A percentile compares a stretch with the other conserved stretches of the same genome.
These are phyloP conservation scores for Parnassius apollo DNA, from an alignment of 2,888 invertebrate genomes.

Conservation along the genomic window DNA sequence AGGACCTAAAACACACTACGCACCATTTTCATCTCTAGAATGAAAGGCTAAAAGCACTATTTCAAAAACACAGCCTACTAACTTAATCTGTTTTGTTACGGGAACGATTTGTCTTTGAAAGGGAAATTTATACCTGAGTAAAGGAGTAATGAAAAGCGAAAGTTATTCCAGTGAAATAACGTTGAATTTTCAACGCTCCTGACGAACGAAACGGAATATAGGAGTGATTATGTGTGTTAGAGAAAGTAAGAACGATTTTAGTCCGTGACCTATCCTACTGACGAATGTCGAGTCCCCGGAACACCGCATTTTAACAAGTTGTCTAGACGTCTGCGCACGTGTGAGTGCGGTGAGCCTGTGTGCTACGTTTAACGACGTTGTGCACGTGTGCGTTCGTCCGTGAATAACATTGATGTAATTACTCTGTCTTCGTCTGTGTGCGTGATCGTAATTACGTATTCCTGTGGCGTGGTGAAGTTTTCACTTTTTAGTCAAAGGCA, in stretches of 20 bases:
- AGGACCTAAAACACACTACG: conserved; percentile 45
- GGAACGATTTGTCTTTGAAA: conserved; percentile 61
- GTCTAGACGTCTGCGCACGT: conserved; percentile 68
- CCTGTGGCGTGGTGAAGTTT: conserved; percentile 34
- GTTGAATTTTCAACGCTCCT: conserved; percentile 39
- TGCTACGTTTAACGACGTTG: conserved; percentile 25
- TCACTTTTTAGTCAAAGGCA: conserved; percentile 32
- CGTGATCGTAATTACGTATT: conserved; percentile 31
- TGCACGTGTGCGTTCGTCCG: conserved; percentile 37
- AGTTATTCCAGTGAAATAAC: conserved; percentile 35
- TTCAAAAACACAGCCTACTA: conserved; percentile 27
- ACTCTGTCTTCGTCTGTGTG: conserved; percentile 25
- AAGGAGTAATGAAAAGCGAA: conserved; percentile 28
- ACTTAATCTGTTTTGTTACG: conserved; percentile 41
- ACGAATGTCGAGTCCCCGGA: conserved; percentile 79
- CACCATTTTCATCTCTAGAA: conserved; percentile 35
- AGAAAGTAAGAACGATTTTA: conserved; percentile 56
- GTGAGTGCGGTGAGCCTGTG: conserved; percentile 46
- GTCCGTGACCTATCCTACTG: conserved; percentile 82
- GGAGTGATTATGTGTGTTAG: conserved; percentile 45
- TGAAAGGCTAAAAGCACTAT: conserved; percentile 18
- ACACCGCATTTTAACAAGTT: conserved; percentile 74
- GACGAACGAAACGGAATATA: conserved; percentile 38
- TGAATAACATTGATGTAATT: conserved; percentile 8
- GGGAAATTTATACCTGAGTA: conserved; percentile 76